A percentile compares a stretch with the other conserved stretches of the same genome.
phyloP scores from a whole-genome alignment of 2,113 vertebrate genomes.

The Craseonycteris thonglongyai region DNA sequence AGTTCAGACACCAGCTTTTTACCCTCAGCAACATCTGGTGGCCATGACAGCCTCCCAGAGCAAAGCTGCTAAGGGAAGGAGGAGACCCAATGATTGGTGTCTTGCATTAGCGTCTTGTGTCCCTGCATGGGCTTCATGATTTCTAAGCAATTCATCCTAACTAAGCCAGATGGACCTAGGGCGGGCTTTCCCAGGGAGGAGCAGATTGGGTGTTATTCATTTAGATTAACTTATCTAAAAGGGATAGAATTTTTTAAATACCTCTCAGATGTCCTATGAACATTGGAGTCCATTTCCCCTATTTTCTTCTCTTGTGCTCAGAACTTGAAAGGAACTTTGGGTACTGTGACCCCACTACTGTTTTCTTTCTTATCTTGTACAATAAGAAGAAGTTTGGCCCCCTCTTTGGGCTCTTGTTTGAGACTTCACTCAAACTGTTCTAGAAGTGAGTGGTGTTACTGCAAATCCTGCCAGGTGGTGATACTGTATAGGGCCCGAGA shows the following conservation, averaged over 20 bases:
- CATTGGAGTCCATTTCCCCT: not conserved
- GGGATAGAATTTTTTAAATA: not conserved
- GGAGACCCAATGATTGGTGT: not conserved
- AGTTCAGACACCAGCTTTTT: not conserved
- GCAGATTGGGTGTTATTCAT: not conserved
- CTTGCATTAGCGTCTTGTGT: not conserved
- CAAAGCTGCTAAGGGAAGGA: not conserved
- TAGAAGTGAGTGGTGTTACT: not conserved
- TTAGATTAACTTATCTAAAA: constrained; percentile 33
- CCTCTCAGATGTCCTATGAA: not conserved
- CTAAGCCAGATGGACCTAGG: not conserved
- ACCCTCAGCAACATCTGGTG: constrained; percentile 37
- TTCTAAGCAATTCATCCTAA: not conserved
- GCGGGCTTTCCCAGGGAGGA: not conserved
- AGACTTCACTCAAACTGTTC: not conserved
- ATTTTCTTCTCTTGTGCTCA: not conserved
- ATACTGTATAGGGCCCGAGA: not conserved
- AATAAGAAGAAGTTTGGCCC: not conserved
- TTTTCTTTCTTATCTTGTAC: not conserved
- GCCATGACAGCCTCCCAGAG: not conserved
- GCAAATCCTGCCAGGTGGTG: not conserved
- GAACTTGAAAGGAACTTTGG: not conserved
- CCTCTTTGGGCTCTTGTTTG: not conserved
- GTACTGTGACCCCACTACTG: not conserved
- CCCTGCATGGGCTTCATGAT: not conserved